Evolutionary conservation across 2,113 vertebrate species (phyloP).

Genomic region (Calidris pygmaea): DNA sequence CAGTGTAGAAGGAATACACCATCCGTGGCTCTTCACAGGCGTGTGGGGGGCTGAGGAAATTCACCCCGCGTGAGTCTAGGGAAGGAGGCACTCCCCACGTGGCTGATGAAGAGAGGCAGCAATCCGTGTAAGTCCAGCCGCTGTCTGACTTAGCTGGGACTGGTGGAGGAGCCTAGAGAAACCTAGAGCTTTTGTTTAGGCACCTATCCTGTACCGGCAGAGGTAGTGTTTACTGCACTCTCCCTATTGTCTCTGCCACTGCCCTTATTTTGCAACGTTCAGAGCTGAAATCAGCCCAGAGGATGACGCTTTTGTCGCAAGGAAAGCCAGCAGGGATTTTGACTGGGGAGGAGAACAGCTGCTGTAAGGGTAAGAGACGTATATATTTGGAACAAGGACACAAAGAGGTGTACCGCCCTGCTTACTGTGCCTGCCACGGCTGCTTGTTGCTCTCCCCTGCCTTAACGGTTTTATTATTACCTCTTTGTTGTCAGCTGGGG

Average conservation of each 20-base stretch:
- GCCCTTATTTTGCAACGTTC: not conserved
- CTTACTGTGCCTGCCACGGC: not conserved
- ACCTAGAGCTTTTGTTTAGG: not conserved
- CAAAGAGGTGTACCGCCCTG: not conserved
- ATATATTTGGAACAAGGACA: conserved; percentile 9
- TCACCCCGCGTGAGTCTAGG: accelerated
- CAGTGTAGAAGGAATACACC: not conserved
- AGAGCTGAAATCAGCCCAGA: not conserved
- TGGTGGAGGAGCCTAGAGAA: not conserved
- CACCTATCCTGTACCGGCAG: not conserved
- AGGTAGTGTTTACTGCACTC: not conserved
- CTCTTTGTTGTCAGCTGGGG: not conserved
- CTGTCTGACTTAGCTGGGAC: not conserved
- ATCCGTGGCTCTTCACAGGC: accelerated
- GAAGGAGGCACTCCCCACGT: not conserved
- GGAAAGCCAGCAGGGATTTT: not conserved
- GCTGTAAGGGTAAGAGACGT: not conserved
- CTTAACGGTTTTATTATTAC: not conserved
- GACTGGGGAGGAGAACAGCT: not conserved
- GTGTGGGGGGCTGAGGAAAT: not conserved
- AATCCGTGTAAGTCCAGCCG: not conserved
- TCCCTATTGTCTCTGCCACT: not conserved
- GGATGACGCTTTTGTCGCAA: not conserved
- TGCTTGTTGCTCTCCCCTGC: not conserved
- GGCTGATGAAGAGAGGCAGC: accelerated